phyloP scores from a whole-genome alignment of 2,888 invertebrate genomes.

The Pyrrhia umbra region DNA sequence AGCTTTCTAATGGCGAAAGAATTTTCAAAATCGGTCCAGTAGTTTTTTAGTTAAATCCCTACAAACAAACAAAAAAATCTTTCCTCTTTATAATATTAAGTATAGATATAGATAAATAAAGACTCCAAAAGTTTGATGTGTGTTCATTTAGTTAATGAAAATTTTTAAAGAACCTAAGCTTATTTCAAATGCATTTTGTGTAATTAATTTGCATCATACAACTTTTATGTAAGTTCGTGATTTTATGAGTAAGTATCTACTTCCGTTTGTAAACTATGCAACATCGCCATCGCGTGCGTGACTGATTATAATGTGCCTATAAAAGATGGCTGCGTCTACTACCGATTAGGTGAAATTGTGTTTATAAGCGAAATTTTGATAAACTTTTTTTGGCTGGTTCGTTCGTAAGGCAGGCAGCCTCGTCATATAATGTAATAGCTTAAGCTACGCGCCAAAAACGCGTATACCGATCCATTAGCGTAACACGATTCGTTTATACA shows the following conservation, averaged over 20 bases:
- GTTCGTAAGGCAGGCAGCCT: slow-evolving; percentile 14
- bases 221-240: slow-evolving; percentile 14
- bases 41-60: too few species aligned
- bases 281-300: slow-evolving; percentile 49
- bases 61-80: too few species aligned
- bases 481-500: neutral
- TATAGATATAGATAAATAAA: neutral
- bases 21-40: too few species aligned
- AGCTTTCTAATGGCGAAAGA: too few species aligned
- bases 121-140: neutral
- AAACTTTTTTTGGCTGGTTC: slow-evolving; percentile 20
- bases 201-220: neutral
- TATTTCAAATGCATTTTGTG: slow-evolving; percentile 1
- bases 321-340: slow-evolving; percentile 32
- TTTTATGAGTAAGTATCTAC: neutral
- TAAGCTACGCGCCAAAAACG: too few species aligned
- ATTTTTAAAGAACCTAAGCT: neutral
- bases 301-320: slow-evolving; percentile 11
- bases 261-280: slow-evolving; percentile 28
- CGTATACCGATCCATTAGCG: neutral
- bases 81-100: too few species aligned
- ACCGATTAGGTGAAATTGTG: slow-evolving; percentile 35
- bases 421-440: slow-evolving; percentile 17
- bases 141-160: neutral
- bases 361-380: slow-evolving; percentile 30